phyloP scores from a whole-genome alignment of 1,140 invertebrate genomes.

The Pentalonia nigronervosa region DNA sequence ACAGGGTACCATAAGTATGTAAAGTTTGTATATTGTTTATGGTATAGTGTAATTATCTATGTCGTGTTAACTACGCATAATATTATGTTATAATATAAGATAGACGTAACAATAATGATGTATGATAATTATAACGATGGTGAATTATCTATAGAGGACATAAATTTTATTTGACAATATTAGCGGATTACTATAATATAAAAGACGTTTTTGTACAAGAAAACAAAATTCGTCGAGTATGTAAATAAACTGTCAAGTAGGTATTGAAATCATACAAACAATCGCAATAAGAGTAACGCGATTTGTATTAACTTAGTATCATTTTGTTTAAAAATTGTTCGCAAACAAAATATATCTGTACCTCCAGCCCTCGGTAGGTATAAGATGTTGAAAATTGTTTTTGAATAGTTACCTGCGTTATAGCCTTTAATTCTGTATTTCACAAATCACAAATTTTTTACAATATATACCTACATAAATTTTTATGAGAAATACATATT shows the following conservation, averaged over 20 bases:
- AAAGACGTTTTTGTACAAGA: not conserved
- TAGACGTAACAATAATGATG: not conserved
- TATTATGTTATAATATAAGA: not conserved
- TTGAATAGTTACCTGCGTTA: not conserved
- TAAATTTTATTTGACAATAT: not conserved
- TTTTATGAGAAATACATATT: not conserved
- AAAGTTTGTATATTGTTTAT: not conserved
- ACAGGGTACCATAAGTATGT: slow-evolving; percentile 20
- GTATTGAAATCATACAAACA: not conserved
- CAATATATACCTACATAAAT: not conserved
- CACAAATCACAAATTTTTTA: not conserved
- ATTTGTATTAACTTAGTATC: not conserved
- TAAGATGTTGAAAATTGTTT: not conserved
- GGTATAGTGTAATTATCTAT: not conserved
- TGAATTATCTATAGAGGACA: not conserved
- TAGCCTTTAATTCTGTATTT: not conserved
- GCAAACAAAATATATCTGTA: not conserved
- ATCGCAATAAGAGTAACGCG: not conserved
- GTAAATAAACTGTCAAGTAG: not conserved
- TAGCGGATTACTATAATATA: not conserved
- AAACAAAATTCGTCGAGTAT: not conserved
- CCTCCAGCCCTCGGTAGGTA: not conserved
- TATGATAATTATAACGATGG: not conserved
- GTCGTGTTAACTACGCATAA: not conserved
- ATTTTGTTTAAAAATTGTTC: not conserved